Conservation (phyloP, 2,113 vertebrate genomes). For the Anolis carolinensis region DNA sequence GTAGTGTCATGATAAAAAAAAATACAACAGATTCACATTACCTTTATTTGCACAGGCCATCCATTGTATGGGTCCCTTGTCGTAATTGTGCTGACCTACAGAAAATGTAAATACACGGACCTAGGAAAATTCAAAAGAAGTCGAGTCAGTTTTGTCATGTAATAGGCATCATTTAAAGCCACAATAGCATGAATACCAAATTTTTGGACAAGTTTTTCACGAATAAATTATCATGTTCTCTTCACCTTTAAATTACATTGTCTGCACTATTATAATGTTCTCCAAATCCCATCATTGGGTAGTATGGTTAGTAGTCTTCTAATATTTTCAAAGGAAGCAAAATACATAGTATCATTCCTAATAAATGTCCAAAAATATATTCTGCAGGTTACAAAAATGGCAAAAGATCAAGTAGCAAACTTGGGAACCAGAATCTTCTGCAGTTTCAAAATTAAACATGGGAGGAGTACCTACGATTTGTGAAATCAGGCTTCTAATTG, state of each 20-base stretch:
- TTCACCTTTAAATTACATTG: not conserved
- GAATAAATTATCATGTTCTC: not conserved
- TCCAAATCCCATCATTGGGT: not conserved
- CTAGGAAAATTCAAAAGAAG: conserved; percentile 68
- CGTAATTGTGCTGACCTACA: conserved; percentile 98
- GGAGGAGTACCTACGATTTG: not conserved
- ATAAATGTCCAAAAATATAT: no score
- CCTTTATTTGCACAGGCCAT: conserved; percentile 99
- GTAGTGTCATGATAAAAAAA: not conserved
- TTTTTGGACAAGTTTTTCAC: not conserved
- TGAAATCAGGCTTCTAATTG: not conserved
- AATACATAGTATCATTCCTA: not conserved
- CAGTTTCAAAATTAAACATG: no score
- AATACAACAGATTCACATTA: conserved; percentile 55
- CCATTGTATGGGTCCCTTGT: conserved; percentile 97
- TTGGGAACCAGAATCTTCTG: no score
- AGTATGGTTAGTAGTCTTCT: no score
- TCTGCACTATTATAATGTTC: not conserved
- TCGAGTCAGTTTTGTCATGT: not conserved
- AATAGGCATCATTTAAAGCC: not conserved
- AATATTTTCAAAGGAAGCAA: not conserved
- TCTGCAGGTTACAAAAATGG: no score
- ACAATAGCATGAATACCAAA: not conserved
- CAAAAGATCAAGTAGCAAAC: no score
- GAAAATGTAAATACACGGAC: conserved; percentile 98